Evolutionary conservation across 2,113 vertebrate genomes (phyloP), one percentile per base, ranked within the genome.

Genomic region (Cyanocitta stelleri): DNA sequence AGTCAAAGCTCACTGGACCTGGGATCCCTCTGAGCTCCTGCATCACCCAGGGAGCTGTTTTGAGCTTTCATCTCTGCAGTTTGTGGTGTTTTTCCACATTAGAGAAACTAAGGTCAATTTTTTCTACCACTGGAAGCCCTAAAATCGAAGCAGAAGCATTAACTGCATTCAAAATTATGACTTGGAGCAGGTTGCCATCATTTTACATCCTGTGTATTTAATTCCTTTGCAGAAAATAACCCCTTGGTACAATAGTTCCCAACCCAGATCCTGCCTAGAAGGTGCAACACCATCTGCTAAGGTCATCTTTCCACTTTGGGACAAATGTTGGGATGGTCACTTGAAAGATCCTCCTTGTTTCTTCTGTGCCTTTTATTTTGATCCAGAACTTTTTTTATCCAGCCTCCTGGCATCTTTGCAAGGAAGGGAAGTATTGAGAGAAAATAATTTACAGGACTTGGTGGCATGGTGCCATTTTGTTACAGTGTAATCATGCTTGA

Each of bases 401-500:
- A 69, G 32, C 15, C 12, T 87, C 21, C 39, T 62, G 58, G 61
- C 69, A 41, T 76, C 74, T 79, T 85, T 73, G 51, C 3, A 2
- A 73, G 64, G 59, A 76, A 77, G 63, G 63, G 82, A 77, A 6
- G 33, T 69, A 55, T 35, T 44, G 63, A 83, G 74, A 81, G 44
- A 66, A 46, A 83, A 80, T 74, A 77, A 80, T 80, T 93, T 58
- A 51, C 33, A 67, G 78, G 71, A 37, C 63, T 56, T 44, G 0
- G 5, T 90, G 95, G 82, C 87, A 19, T 2, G 35, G 17, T 95
- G 95, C 88, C 91, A 88, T 88, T 95, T 94, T 87, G 37, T 85
- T 95, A 37, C 55, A 46, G 27, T 44, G 51, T 67, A 74, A 90
- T 93, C n/a, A 5, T 0, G 6, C 89, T 64, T 94, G 85, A 91